A percentile compares a stretch with the other conserved stretches of the same genome.
phyloP scores from a whole-genome alignment of 2,113 vertebrate genomes.

The Gallinago paraguaiae region DNA sequence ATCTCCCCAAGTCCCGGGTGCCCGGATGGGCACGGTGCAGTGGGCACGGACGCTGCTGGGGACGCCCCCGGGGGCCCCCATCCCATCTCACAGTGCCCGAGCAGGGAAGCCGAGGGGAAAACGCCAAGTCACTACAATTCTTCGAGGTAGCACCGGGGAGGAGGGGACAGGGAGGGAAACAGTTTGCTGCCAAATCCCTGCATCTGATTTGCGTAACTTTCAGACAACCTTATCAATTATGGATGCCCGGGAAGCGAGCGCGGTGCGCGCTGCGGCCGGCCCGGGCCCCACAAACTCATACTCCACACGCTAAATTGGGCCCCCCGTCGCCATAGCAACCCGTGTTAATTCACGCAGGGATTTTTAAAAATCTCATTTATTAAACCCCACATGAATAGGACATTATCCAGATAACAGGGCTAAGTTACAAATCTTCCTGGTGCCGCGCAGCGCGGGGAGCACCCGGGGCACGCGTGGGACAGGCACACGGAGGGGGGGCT shows the following conservation, averaged over 20 bases:
- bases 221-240: slow-evolving; percentile 72
- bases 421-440: slow-evolving; percentile 35
- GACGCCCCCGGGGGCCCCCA: rapidly evolving
- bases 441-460: background rate
- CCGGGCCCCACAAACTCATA: slow-evolving; percentile 40
- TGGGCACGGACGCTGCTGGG: rapidly evolving
- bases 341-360: slow-evolving; percentile 60
- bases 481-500: background rate
- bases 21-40: background rate
- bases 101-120: background rate
- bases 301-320: slow-evolving; percentile 17
- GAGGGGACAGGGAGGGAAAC: slow-evolving; percentile 33
- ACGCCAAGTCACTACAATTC: slow-evolving; percentile 63
- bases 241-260: slow-evolving; percentile 48
- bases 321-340: slow-evolving; percentile 60
- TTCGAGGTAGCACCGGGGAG: slow-evolving; percentile 44
- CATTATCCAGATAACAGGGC: slow-evolving; percentile 47
- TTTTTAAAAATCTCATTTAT: slow-evolving; percentile 58
- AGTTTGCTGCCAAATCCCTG: slow-evolving; percentile 59
- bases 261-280: background rate
- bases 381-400: slow-evolving; percentile 56
- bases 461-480: background rate
- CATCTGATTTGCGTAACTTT: slow-evolving; percentile 66
- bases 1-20: rapidly evolving
- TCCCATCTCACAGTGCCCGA: rapidly evolving